Conservation (phyloP, 2,888 invertebrate genomes). For the Caenorhabditis sp. region DNA sequence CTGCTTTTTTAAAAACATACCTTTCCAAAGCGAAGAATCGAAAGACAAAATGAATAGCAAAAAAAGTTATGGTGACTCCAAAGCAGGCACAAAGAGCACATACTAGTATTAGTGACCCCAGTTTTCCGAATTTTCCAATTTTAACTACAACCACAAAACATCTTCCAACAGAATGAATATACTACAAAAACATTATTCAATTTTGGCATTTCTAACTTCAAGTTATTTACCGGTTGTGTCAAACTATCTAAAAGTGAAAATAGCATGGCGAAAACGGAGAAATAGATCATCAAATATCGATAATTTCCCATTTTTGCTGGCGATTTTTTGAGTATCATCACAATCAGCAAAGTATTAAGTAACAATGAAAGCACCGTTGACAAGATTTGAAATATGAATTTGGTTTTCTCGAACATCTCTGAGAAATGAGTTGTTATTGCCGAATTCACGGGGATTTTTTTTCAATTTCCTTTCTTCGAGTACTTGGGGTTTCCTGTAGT, state of each 20-base stretch:
- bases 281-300: slow-evolving; percentile 29
- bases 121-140: background rate
- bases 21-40: background rate
- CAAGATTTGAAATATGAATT: slow-evolving; percentile 13
- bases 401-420: background rate
- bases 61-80: background rate
- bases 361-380: slow-evolving; percentile 11
- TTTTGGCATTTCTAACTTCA: too few relatives aligned
- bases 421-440: too few relatives aligned
- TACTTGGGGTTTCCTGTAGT: too few relatives aligned
- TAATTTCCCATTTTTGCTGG: slow-evolving; percentile 35
- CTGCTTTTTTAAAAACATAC: background rate
- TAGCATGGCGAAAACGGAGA: slow-evolving; percentile 24
- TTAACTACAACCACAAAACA: background rate
- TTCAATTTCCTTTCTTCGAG: too few relatives aligned
- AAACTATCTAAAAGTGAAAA: slow-evolving; percentile 17
- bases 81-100: background rate
- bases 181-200: too few relatives aligned
- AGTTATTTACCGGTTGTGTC: slow-evolving; percentile 21
- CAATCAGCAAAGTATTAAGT: slow-evolving; percentile 20
- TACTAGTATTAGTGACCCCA: background rate
- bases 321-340: slow-evolving; percentile 25
- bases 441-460: too few relatives aligned
- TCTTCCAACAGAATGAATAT: slow-evolving; percentile 6
- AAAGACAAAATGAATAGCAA: background rate